Evolutionary conservation across 2,113 vertebrate species (phyloP), one percentile per base, ranked within the genome.

Genomic region (Bujurquina vittata): DNA sequence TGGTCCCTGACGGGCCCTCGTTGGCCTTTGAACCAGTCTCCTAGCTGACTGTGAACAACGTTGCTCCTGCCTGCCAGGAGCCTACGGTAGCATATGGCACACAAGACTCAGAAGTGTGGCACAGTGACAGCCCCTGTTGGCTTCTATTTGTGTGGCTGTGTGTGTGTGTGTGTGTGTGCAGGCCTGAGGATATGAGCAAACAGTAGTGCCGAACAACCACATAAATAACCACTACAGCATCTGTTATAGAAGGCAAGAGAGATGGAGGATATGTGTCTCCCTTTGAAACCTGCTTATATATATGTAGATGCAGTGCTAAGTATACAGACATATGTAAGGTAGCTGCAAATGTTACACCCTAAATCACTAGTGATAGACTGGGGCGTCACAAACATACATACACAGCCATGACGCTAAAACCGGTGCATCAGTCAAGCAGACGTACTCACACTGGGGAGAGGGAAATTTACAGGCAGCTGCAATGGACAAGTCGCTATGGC

Each of bases 401-500:
- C 62, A 75, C 56, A 78, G 58, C 65, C 31, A 35, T 80, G 77
- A 79, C 12, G 31, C 52, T 73, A 18, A 85, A 62, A 23, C 49
- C 18, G 9, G 31, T 58, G 80, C 72, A 79, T 89, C 79, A 79
- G 67, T 85, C 84, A 85, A 67, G 69, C 79, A 81, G 73, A 80
- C 80, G 84, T 61, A 80, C 77, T 79, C 84, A 80, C 81, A 78
- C 37, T 3, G 33, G 75, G 60, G 57, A 81, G 65, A 59, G 46
- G 81, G 63, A 80, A 77, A 87, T 77, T 75, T 72, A 86, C 83
- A 91, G 87, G 86, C 88, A 94, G 92, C 92, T 93, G 91, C 91
- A 89, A 87, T 86, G 86, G 84, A 86, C 67, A 54, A 77, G 91
- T 96, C 80, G 46, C 92, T 88, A 95, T 94, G 93, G 94, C 94